Evolutionary conservation across 2,888 invertebrate species (phyloP).

Genomic region (Buathra laborator): DNA sequence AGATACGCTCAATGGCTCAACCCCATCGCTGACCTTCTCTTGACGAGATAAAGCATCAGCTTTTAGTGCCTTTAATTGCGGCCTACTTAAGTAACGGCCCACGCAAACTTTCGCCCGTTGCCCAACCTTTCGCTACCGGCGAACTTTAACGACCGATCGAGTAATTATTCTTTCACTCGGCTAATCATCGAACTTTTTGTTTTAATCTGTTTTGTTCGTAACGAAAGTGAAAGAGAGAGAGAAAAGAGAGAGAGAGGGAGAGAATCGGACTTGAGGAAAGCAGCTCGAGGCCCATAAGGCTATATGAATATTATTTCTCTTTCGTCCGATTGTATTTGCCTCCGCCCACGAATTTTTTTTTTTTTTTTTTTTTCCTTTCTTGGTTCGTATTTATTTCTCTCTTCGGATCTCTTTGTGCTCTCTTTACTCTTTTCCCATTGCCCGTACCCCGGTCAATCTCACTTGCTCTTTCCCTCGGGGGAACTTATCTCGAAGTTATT

Average conservation of each 20-base stretch:
- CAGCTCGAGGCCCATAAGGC: conserved; percentile 8
- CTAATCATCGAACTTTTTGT: conserved; percentile 57
- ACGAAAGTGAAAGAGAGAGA: conserved; percentile 5
- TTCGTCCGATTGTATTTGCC: conserved; percentile 42
- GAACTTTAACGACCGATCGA: conserved; percentile 43
- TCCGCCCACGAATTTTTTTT: conserved; percentile 32
- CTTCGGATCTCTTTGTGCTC: conserved; percentile 9
- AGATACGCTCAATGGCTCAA: background rate
- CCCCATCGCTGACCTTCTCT: conserved; percentile 1
- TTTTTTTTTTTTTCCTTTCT: conserved; percentile 5
- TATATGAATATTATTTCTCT: conserved; percentile 70
- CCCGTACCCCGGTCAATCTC: conserved; percentile 50
- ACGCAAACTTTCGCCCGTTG: conserved; percentile 26
- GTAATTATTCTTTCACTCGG: conserved; percentile 51
- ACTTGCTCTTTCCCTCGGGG: conserved; percentile 64
- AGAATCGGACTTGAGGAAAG: conserved; percentile 20
- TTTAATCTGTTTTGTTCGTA: conserved; percentile 41
- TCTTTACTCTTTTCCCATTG: conserved; percentile 55
- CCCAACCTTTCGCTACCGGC: background rate
- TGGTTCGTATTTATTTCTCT: conserved; percentile 7
- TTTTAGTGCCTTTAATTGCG: conserved; percentile 30
- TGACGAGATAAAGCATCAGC: conserved; percentile 11
- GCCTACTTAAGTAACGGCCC: conserved; percentile 29
- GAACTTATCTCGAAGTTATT: conserved; percentile 79
- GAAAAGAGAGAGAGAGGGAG: conserved; percentile 15